A percentile compares a stretch with the other conserved stretches of the same genome.
phyloP scores from a whole-genome alignment of 92 coral and sea anemone species.

The Blastomussa wellsi region DNA sequence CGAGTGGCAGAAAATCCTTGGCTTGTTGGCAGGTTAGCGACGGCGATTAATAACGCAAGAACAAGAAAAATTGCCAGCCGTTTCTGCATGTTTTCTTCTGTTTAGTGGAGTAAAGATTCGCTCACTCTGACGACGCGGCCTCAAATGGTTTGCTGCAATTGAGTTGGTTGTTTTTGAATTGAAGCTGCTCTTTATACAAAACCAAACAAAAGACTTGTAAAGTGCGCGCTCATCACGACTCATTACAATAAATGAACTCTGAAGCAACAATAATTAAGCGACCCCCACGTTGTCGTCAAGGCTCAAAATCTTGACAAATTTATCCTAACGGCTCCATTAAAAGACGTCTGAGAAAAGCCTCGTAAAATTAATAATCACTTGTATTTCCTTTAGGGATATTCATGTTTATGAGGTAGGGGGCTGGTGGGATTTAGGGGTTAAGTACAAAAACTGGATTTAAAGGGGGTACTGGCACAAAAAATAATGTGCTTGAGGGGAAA shows the following conservation, averaged over 20 bases:
- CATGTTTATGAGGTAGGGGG: no score
- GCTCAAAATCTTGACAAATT: not conserved
- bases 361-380: not conserved
- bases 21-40: conserved; percentile 4
- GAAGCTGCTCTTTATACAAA: conserved; percentile 1
- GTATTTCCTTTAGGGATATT: not conserved
- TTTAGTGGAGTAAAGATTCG: not conserved
- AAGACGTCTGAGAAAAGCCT: not conserved
- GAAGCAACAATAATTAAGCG: not conserved
- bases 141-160: not conserved
- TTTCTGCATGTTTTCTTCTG: not conserved
- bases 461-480: no score
- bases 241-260: conserved; percentile 14
- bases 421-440: no score
- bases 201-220: conserved; percentile 14
- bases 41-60: not conserved
- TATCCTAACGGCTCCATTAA: not conserved
- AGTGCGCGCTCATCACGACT: not conserved
- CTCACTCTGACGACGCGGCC: not conserved
- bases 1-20: not conserved
- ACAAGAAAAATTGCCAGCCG: conserved; percentile 6
- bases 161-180: conserved; percentile 2
- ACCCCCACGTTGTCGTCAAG: not conserved
- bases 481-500: no score
- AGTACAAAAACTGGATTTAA: no score